Evolutionary conservation across 2,797 vertebrate species (phyloP), one percentile per base, ranked within the genome.

Genomic region (Sebastes taczanowskii): DNA sequence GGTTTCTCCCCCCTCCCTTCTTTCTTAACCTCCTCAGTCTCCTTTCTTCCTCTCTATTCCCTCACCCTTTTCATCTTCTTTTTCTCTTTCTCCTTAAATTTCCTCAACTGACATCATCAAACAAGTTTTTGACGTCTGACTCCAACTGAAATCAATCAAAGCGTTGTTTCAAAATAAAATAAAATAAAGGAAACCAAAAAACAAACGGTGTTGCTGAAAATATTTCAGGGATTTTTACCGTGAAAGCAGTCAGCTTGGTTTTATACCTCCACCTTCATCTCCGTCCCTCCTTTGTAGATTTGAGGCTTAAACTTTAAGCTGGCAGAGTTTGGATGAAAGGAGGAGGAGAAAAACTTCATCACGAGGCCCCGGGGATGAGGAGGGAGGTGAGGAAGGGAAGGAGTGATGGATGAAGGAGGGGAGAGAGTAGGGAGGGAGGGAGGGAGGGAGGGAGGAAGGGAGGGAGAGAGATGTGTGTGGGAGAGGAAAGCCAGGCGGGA

Each of bases 291-390:
- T 38, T 64, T n/a, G 9, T 5, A 34, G 53, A 25, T 72, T 23
- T 30, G 42, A 46, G 53, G 82, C 59, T 81, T 70, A 77, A 66
- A 74, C 52, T 59, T 71, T 63, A 81, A 74, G 46, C 79, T 66
- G 29, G 42, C 6, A 53, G 82, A 58, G 65, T 80, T 27, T 38
- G 27, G 66, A 34, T 13, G 71, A 35, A 61, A 70, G 58, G 32
- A 73, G 67, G 72, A 67, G 65, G 49, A 59, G 55, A 2, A 34
- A 77, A 81, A 14, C 62, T 72, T 59, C 10, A 74, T 69, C 27
- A 4, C 6, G 56, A 74, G 67, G 46, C 59, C 67, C 29, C 1
- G 62, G 67, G 60, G 63, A 58, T 22, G 38, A 69, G 62, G 25
- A 23, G 65, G 65, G 34, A 64, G 65, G 67, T 1, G 25, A 35